Evolutionary conservation across 1,140 invertebrate species (phyloP).

Genomic region (Pteromalus puparum): DNA sequence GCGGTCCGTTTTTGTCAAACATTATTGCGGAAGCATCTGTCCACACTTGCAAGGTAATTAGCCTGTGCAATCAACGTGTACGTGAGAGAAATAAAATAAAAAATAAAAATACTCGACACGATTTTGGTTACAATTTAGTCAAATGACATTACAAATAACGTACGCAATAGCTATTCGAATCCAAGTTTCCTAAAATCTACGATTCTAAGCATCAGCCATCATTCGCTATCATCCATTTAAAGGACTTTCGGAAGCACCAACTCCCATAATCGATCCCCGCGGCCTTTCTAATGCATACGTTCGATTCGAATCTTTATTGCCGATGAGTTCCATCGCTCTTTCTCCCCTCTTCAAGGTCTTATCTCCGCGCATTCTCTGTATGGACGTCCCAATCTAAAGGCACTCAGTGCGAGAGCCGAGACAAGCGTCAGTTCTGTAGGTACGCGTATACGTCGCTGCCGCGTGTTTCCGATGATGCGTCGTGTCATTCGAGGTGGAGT

Average conservation of each 20-base stretch:
- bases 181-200: background rate
- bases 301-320: slow-evolving; percentile 20
- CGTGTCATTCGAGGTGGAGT: slow-evolving; percentile 16
- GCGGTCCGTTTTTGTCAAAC: background rate
- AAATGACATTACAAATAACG: no score
- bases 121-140: no score
- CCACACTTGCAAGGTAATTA: no score
- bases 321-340: slow-evolving; percentile 6
- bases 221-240: background rate
- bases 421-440: background rate
- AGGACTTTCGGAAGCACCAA: background rate
- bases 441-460: background rate
- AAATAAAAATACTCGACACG: no score
- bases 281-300: background rate
- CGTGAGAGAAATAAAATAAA: no score
- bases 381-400: background rate
- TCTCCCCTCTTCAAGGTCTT: background rate
- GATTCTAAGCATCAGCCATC: background rate
- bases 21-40: no score
- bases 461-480: background rate
- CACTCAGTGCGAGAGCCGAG: background rate
- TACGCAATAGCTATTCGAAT: no score
- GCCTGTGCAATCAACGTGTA: no score
- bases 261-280: background rate
- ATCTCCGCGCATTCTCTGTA: background rate